Conservation (phyloP, 2,797 vertebrate species). For the Cossypha niveicapilla region DNA sequence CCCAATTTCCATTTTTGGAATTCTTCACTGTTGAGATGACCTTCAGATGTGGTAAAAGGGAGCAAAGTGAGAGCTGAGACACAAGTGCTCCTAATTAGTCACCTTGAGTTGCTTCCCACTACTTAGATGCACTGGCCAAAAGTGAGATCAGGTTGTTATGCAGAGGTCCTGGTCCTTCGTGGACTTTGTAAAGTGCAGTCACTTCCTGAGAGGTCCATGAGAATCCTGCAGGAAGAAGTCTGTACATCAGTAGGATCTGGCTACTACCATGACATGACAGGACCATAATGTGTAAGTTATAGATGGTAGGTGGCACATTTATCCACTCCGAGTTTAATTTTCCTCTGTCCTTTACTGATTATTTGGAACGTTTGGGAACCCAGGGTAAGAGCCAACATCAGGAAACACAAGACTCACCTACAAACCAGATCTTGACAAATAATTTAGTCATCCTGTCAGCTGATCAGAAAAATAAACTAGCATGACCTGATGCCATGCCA, state of each 20-base stretch:
- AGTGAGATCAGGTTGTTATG: background rate
- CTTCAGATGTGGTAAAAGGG: background rate
- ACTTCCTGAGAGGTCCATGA: background rate
- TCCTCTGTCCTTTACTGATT: background rate
- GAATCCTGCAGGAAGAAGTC: background rate
- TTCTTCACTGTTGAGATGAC: background rate
- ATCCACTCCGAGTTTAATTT: background rate
- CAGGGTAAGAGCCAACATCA: conserved; percentile 60
- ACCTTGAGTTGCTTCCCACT: background rate
- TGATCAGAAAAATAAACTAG: conserved; percentile 69
- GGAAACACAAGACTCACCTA: conserved; percentile 70
- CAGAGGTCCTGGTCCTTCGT: background rate
- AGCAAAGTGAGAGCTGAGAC: background rate
- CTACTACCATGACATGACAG: background rate
- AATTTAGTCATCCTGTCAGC: conserved; percentile 68
- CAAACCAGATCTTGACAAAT: conserved; percentile 70
- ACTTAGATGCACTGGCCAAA: background rate
- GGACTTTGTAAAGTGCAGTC: background rate
- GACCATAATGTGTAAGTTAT: background rate
- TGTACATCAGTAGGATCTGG: background rate
- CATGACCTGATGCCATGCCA: conserved; percentile 66
- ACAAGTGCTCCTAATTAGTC: background rate
- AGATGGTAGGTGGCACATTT: background rate
- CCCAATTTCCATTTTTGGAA: background rate
- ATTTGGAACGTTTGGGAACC: conserved; percentile 70